A percentile compares a stretch with the other conserved stretches of the same genome.
These are phyloP conservation scores for Eulemur rubriventer DNA, from an alignment of 2,797 vertebrate species.

Conservation along the genomic window DNA sequence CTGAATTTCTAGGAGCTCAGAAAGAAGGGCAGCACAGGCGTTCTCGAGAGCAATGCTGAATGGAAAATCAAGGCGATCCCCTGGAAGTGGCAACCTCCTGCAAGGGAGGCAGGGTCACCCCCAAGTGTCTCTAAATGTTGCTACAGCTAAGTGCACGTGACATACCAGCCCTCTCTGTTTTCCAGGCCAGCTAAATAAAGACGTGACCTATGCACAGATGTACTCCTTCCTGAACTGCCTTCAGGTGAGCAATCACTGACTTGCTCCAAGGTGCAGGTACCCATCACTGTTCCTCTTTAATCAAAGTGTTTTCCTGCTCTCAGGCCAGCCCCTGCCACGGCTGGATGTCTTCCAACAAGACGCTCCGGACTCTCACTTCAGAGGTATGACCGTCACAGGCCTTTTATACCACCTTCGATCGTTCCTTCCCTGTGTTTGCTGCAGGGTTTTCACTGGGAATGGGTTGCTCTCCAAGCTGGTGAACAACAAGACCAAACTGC, in stretches of 20 bases:
- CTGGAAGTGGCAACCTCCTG: not conserved
- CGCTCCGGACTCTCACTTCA: conserved; percentile 84
- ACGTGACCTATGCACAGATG: conserved; percentile 84
- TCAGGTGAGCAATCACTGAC: conserved; percentile 76
- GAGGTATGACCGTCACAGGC: conserved; percentile 71
- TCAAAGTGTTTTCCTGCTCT: not conserved
- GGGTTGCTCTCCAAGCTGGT: not conserved
- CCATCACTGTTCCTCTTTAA: not conserved
- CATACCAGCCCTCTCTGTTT: conserved; percentile 47
- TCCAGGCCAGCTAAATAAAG: conserved; percentile 86
- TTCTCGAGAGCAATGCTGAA: not conserved
- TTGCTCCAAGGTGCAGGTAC: rapidly evolving
- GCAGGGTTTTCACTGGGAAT: not conserved
- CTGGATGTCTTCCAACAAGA: conserved; percentile 87
- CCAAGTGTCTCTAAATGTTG: not conserved
- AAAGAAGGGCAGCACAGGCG: not conserved
- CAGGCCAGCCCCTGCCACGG: conserved; percentile 85
- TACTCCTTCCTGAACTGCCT: conserved; percentile 87
- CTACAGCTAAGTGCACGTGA: not conserved
- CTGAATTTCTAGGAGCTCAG: not conserved
- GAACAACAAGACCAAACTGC: not conserved
- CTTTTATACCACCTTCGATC: not conserved
- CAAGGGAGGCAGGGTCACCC: not conserved
- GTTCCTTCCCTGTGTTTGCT: not conserved
- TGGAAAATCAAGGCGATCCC: not conserved